These are phyloP conservation scores for Nomada fucata DNA, from an alignment of 2,888 invertebrate species.

Conservation along the genomic window DNA sequence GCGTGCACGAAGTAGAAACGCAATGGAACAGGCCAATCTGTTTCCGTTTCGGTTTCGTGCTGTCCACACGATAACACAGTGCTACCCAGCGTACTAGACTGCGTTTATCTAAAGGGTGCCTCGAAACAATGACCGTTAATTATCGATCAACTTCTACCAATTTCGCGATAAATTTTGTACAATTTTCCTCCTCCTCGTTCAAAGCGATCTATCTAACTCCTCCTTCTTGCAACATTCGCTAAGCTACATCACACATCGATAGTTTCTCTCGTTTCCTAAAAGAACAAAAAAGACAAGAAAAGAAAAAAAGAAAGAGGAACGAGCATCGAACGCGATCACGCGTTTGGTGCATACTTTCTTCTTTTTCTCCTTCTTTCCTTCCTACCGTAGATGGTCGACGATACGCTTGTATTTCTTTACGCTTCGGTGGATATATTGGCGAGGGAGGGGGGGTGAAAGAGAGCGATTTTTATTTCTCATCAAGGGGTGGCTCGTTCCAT, in stretches of 20 bases:
- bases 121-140: slow-evolving; percentile 78
- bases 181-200: slow-evolving; percentile 60
- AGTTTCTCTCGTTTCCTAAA: slow-evolving; percentile 30
- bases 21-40: slow-evolving; percentile 34
- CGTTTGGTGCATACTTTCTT: neutral
- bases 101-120: slow-evolving; percentile 76
- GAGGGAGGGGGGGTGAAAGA: slow-evolving; percentile 1
- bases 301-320: neutral
- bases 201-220: slow-evolving; percentile 67
- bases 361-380: too few species aligned
- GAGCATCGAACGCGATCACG: neutral
- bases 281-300: slow-evolving; percentile 21
- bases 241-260: slow-evolving; percentile 56
- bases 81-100: slow-evolving; percentile 84
- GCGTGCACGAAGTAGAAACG: slow-evolving; percentile 37
- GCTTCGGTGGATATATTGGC: slow-evolving; percentile 41
- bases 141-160: slow-evolving; percentile 72
- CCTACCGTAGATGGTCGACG: slow-evolving; percentile 24
- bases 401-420: slow-evolving; percentile 26
- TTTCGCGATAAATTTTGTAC: slow-evolving; percentile 75
- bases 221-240: slow-evolving; percentile 49
- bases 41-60: slow-evolving; percentile 34
- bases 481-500: slow-evolving; percentile 30
- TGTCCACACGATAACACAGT: slow-evolving; percentile 56
- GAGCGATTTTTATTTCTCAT: slow-evolving; percentile 9